A percentile compares a stretch with the other conserved stretches of the same genome.
Evolutionary conservation across 1,140 invertebrate genomes (phyloP).

Genomic region (Pygmarrhopalites habei): DNA sequence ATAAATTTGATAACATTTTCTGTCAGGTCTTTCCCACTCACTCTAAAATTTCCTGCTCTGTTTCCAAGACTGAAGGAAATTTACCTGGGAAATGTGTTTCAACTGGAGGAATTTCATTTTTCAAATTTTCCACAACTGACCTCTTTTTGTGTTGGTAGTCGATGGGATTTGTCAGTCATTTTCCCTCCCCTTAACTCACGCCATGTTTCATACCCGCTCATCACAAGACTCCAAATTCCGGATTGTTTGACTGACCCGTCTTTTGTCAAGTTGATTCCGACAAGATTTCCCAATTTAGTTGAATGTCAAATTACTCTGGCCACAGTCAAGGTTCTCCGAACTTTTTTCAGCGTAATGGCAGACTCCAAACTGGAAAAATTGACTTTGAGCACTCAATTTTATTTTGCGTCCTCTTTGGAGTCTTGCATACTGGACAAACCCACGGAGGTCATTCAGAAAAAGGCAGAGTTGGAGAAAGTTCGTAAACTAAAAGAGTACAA

Average conservation of each 20-base stretch:
- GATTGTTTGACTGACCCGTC: slow-evolving; percentile 26
- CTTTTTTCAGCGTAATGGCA: slow-evolving; percentile 24
- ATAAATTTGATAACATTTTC: slow-evolving; percentile 2
- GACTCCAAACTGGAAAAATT: slow-evolving; percentile 17
- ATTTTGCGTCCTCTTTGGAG: slow-evolving; percentile 28
- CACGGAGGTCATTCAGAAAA: neutral
- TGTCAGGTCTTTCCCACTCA: too few relatives aligned
- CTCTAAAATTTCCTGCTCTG: slow-evolving; percentile 11
- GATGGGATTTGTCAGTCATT: slow-evolving; percentile 21
- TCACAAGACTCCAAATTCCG: slow-evolving; percentile 26
- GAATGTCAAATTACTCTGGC: slow-evolving; percentile 23
- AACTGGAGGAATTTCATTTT: slow-evolving; percentile 25
- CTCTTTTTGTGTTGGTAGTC: slow-evolving; percentile 21
- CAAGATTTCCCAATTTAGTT: slow-evolving; percentile 16
- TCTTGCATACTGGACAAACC: slow-evolving; percentile 13
- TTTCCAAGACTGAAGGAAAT: slow-evolving; percentile 9
- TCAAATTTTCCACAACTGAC: slow-evolving; percentile 12
- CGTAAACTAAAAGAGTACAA: slow-evolving; percentile 20
- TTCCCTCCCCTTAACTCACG: slow-evolving; percentile 10
- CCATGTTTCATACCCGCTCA: neutral
- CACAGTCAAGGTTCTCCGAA: slow-evolving; percentile 14
- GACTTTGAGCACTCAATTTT: slow-evolving; percentile 30
- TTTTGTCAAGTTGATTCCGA: slow-evolving; percentile 18
- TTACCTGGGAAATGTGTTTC: slow-evolving; percentile 24
- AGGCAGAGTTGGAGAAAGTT: slow-evolving; percentile 2